Evolutionary conservation across 2,113 vertebrate genomes (phyloP).

Genomic region (Phainopepla nitens): DNA sequence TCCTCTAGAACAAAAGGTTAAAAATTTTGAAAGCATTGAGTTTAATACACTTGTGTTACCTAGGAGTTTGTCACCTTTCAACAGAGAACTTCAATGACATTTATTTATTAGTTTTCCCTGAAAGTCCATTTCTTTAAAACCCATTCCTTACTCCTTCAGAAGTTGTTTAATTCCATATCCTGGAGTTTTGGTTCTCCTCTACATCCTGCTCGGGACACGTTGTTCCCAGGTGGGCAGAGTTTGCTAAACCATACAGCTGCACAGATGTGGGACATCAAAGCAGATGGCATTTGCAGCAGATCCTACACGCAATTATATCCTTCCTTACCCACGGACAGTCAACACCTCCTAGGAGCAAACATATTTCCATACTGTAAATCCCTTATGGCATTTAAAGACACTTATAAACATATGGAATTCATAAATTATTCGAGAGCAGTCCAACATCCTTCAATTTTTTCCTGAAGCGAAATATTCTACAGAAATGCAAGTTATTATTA

Average conservation of each 20-base stretch:
- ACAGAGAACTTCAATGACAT: neutral
- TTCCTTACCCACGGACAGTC: conserved; percentile 18
- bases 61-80: neutral
- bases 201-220: neutral
- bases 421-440: conserved; percentile 33
- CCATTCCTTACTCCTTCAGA: neutral
- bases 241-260: neutral
- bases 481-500: conserved; percentile 51
- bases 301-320: neutral
- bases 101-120: neutral
- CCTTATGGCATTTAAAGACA: conserved; percentile 26
- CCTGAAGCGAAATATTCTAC: conserved; percentile 25
- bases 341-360: conserved; percentile 44
- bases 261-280: conserved; percentile 6
- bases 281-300: conserved; percentile 11
- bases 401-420: conserved; percentile 58
- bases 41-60: neutral
- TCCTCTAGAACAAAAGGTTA: neutral
- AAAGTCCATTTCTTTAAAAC: neutral
- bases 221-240: neutral
- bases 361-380: conserved; percentile 47
- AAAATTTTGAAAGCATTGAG: neutral
- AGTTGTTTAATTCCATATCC: neutral
- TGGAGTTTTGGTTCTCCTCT: neutral
- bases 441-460: conserved; percentile 33